Evolutionary conservation across 2,113 vertebrate species (phyloP).

Genomic region (Tapirus terrestris): DNA sequence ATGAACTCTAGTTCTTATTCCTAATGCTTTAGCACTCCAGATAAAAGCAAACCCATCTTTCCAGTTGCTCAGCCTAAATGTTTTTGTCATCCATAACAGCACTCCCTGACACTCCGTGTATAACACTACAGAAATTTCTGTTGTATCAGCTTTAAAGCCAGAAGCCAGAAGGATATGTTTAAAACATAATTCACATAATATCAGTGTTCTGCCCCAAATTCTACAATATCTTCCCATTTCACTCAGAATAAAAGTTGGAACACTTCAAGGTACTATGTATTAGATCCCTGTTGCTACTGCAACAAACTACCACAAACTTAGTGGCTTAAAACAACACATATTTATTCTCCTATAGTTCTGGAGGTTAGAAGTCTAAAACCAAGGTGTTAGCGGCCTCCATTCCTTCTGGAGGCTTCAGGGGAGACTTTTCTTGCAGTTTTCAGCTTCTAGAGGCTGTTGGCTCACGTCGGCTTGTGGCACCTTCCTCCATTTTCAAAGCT

Average conservation of each 20-base stretch:
- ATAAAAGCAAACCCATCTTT: neutral
- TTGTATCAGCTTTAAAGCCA: neutral
- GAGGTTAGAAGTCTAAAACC: neutral
- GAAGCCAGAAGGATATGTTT: neutral
- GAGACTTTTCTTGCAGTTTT: neutral
- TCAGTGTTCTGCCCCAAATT: neutral
- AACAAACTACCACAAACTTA: neutral
- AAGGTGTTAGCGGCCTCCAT: neutral
- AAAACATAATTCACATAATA: neutral
- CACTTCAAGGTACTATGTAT: neutral
- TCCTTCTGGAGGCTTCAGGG: neutral
- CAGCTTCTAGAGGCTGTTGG: neutral
- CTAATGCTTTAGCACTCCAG: neutral
- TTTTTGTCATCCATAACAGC: neutral
- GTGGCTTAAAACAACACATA: neutral
- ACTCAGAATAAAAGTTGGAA: neutral
- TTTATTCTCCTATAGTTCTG: neutral
- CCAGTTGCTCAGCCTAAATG: neutral
- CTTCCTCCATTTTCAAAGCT: neutral
- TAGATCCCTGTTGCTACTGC: accelerated
- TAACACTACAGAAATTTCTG: neutral
- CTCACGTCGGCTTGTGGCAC: neutral
- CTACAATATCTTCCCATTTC: neutral
- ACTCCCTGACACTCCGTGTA: neutral
- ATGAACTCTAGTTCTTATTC: neutral